Conservation (phyloP, 2,888 invertebrate species). For the Bombyx huttoni region DNA sequence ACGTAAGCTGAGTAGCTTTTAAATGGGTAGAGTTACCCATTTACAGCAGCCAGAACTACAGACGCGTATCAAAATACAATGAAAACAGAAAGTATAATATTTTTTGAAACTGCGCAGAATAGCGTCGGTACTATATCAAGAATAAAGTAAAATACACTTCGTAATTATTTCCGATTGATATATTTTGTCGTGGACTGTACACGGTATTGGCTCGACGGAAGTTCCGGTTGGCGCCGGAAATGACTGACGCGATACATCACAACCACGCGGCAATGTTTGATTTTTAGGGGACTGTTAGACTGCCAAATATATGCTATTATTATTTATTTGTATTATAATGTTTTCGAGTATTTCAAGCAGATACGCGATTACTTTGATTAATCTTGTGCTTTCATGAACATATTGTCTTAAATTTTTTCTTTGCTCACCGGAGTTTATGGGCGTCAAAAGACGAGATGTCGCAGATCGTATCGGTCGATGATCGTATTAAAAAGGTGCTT, state of each 20-base stretch:
- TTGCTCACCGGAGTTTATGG: too few relatives aligned
- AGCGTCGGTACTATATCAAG: background rate
- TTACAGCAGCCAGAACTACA: too few relatives aligned
- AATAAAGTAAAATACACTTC: background rate
- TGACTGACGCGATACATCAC: slow-evolving; percentile 31
- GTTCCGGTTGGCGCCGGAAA: slow-evolving; percentile 32
- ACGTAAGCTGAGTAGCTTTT: too few relatives aligned
- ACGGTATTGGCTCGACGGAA: slow-evolving; percentile 25
- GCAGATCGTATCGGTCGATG: too few relatives aligned
- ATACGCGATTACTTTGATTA: too few relatives aligned
- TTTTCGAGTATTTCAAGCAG: too few relatives aligned
- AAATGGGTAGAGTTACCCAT: too few relatives aligned
- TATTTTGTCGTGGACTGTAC: background rate
- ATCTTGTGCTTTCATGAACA: too few relatives aligned
- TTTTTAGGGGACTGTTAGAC: background rate
- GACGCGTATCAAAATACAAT: background rate
- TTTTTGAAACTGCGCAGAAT: background rate
- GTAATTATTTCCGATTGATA: background rate
- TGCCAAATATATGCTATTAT: background rate
- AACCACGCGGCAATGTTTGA: slow-evolving; percentile 5
- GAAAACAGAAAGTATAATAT: background rate
- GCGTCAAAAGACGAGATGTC: too few relatives aligned
- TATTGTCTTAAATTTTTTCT: too few relatives aligned
- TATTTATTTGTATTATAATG: background rate
- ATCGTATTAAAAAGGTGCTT: too few relatives aligned